Evolutionary conservation across 2,888 invertebrate species (phyloP).

Genomic region (Dasypogon diadema): DNA sequence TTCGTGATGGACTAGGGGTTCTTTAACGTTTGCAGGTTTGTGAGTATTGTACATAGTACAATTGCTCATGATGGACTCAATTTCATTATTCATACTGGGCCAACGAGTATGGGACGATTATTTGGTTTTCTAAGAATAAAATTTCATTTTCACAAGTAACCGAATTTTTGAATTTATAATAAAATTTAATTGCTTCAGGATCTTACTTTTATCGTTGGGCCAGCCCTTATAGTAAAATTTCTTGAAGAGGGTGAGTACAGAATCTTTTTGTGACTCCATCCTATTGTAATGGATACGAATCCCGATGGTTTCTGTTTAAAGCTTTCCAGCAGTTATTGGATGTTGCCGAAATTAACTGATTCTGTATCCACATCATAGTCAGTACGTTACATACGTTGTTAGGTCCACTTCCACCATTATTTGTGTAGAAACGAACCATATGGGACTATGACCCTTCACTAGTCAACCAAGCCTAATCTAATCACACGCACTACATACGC

Average conservation of each 20-base stretch:
- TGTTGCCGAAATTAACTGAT: too few species aligned
- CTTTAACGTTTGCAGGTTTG: background rate
- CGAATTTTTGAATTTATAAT: background rate
- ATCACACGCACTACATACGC: too few species aligned
- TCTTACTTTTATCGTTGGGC: slow-evolving; percentile 54
- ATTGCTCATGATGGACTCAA: slow-evolving; percentile 57
- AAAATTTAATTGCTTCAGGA: slow-evolving; percentile 26
- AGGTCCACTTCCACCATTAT: too few species aligned
- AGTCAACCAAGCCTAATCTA: too few species aligned
- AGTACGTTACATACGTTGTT: too few species aligned
- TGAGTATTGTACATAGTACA: slow-evolving; percentile 54
- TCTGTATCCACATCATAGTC: too few species aligned
- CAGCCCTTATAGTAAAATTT: slow-evolving; percentile 52
- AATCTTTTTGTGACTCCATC: background rate
- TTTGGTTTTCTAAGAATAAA: slow-evolving; percentile 52
- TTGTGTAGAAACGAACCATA: too few species aligned
- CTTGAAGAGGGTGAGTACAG: background rate
- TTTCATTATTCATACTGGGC: slow-evolving; percentile 60
- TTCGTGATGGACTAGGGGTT: slow-evolving; percentile 4
- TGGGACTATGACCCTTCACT: too few species aligned
- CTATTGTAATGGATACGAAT: background rate
- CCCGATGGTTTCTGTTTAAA: too few species aligned
- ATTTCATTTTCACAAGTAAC: slow-evolving; percentile 42
- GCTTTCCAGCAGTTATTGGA: too few species aligned
- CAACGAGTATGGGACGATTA: slow-evolving; percentile 59